These are phyloP conservation scores for Drosophila austrosaltans DNA, from an alignment of 2,888 invertebrate species.

Conservation along the genomic window DNA sequence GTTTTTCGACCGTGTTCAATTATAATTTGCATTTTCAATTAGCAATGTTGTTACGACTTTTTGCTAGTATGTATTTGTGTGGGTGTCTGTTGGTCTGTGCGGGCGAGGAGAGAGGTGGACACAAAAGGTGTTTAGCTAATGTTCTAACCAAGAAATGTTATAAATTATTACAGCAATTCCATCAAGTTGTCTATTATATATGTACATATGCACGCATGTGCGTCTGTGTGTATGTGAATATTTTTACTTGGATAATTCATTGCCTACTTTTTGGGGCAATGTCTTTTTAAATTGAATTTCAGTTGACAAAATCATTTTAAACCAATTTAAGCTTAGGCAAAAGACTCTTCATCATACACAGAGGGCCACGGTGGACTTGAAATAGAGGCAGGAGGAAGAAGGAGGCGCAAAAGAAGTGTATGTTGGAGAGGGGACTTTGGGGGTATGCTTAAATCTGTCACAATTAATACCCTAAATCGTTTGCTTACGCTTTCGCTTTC, in stretches of 20 bases:
- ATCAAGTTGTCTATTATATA: neutral
- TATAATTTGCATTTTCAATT: constrained; percentile 57
- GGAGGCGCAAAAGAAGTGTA: too few species aligned
- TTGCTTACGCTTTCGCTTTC: constrained; percentile 33
- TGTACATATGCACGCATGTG: neutral
- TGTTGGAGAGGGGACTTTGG: constrained; percentile 14
- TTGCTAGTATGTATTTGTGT: neutral
- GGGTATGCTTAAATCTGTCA: constrained; percentile 67
- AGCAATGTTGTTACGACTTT: constrained; percentile 29
- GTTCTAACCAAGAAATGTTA: constrained; percentile 7
- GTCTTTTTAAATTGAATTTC: neutral
- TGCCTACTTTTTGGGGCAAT: constrained; percentile 17
- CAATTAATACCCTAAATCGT: constrained; percentile 69
- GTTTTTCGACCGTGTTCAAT: constrained; percentile 26
- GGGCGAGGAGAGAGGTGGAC: constrained; percentile 6
- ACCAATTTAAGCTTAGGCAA: constrained; percentile 21
- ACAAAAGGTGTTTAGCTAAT: constrained; percentile 38
- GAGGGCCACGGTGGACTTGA: neutral
- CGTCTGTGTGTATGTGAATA: neutral
- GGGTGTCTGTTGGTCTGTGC: neutral
- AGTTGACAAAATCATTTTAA: constrained; percentile 15
- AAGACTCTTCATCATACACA: constrained; percentile 26
- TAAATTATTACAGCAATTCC: constrained; percentile 2
- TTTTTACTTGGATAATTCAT: constrained; percentile 2
- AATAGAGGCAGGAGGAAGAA: too few species aligned